phyloP scores from a whole-genome alignment of 2,888 invertebrate genomes.

The Drosophila recens region DNA sequence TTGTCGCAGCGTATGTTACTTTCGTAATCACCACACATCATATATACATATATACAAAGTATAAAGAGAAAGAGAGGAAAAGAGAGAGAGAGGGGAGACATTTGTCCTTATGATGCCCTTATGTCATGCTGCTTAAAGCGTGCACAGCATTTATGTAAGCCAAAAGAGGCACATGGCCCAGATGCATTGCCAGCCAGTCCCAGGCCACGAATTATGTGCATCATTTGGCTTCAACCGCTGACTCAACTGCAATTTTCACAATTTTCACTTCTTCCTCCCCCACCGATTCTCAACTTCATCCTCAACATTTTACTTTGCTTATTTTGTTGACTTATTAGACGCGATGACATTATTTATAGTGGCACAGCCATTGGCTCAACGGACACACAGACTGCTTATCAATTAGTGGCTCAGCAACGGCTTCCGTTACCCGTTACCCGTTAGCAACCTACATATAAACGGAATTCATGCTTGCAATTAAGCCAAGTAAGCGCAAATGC shows the following conservation, averaged over 20 bases:
- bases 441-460: background rate
- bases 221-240: constrained; percentile 30
- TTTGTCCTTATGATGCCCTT: background rate
- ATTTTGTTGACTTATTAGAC: constrained; percentile 15
- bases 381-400: constrained; percentile 22
- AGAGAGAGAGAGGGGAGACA: background rate
- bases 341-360: constrained; percentile 15
- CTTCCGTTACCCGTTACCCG: too few species aligned
- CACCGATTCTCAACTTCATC: background rate
- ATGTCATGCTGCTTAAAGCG: constrained; percentile 14
- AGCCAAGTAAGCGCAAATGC: constrained; percentile 30
- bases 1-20: constrained; percentile 44
- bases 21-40: constrained; percentile 15
- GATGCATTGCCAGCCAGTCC: constrained; percentile 13
- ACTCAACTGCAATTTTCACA: constrained; percentile 1
- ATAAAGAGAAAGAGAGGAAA: background rate
- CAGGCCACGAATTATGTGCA: constrained; percentile 27
- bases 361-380: background rate
- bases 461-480: constrained; percentile 38
- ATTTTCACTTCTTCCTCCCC: background rate
- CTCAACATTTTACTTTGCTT: too few species aligned
- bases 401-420: constrained; percentile 30
- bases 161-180: constrained; percentile 13
- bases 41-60: too few species aligned
- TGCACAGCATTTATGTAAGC: constrained; percentile 36